These are phyloP conservation scores for Spicauda simplicius DNA, from an alignment of 2,888 invertebrate genomes.

Conservation along the genomic window DNA sequence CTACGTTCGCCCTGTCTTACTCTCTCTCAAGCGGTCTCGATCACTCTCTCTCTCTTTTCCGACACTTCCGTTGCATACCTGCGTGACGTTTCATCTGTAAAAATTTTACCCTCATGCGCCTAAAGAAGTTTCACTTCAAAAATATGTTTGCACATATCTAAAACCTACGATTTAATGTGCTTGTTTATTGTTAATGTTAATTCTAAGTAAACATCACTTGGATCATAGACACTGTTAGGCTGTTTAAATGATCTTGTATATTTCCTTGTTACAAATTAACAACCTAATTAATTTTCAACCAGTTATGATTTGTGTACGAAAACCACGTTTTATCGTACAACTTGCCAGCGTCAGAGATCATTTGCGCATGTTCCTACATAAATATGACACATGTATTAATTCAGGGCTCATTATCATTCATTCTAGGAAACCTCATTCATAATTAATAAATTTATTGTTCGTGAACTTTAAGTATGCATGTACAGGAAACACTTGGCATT, in stretches of 20 bases:
- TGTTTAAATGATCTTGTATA: not conserved
- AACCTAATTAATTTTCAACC: not conserved
- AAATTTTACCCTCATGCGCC: no score
- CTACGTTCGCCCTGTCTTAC: no score
- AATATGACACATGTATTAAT: conserved; percentile 38
- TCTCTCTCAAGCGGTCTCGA: no score
- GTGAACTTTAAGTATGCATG: conserved; percentile 47
- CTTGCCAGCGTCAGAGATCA: conserved; percentile 25
- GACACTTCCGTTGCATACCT: no score
- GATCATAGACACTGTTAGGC: not conserved
- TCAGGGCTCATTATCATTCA: conserved; percentile 53
- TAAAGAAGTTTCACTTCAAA: no score
- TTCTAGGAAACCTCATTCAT: conserved; percentile 73
- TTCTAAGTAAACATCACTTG: not conserved
- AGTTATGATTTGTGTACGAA: conserved; percentile 14
- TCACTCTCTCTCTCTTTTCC: no score
- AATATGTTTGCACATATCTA: no score
- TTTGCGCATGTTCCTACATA: conserved; percentile 27
- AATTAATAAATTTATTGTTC: conserved; percentile 68
- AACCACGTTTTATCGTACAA: conserved; percentile 17
- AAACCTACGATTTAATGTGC: no score
- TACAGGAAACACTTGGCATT: conserved; percentile 53
- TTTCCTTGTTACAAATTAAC: not conserved
- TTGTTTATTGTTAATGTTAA: no score
- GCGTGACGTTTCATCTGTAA: no score